Conservation (phyloP, 2,113 vertebrate genomes). For the Synodontis membranacea region DNA sequence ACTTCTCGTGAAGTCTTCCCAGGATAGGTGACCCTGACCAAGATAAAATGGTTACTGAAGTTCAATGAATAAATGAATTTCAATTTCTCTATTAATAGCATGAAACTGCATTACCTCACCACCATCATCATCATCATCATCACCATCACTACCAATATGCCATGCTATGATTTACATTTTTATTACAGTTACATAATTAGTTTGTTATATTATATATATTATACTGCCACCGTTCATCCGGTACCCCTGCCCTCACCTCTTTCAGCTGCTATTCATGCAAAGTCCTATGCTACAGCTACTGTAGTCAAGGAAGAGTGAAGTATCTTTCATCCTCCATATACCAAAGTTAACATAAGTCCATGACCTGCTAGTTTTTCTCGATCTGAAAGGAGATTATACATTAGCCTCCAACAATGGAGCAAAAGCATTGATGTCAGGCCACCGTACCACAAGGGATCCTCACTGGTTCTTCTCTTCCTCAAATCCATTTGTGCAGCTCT, state of each 20-base stretch:
- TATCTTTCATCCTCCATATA: background rate
- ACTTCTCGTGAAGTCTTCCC: background rate
- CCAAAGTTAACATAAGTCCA: background rate
- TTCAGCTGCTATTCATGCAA: background rate
- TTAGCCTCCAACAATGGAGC: background rate
- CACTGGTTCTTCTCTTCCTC: conserved; percentile 22
- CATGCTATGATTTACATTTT: background rate
- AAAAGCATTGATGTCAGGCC: background rate
- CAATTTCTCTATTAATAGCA: background rate
- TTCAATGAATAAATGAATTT: background rate
- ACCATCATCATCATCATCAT: background rate
- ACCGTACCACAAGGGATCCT: background rate
- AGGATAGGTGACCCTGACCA: background rate
- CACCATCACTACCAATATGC: background rate
- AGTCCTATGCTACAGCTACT: background rate
- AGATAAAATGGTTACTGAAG: background rate
- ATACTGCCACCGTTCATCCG: background rate
- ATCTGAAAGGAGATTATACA: background rate
- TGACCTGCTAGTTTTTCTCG: background rate
- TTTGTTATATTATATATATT: background rate
- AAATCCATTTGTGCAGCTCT: conserved; percentile 1
- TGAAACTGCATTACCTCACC: background rate
- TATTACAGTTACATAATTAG: background rate
- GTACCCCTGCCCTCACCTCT: background rate
- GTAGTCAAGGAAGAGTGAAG: background rate